Conservation (phyloP, 1,140 invertebrate genomes). For the Halesus radiatus region DNA sequence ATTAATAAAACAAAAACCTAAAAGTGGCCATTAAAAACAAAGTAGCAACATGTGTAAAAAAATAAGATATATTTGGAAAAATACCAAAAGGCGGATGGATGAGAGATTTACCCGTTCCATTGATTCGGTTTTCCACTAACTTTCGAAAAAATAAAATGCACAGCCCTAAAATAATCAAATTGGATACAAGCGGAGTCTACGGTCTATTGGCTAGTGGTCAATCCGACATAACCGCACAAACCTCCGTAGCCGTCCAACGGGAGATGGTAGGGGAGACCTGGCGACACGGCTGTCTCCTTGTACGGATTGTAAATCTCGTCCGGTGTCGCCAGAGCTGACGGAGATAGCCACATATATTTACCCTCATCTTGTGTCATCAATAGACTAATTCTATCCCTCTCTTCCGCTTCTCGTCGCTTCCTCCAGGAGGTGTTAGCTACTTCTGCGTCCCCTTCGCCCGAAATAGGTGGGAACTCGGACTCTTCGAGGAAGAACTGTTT, state of each 20-base stretch:
- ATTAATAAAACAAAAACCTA: not conserved
- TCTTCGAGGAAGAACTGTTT: slow-evolving; percentile 28
- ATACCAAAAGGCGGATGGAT: not conserved
- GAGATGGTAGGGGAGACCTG: slow-evolving; percentile 7
- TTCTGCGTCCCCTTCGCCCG: slow-evolving; percentile 1
- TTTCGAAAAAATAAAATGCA: slow-evolving; percentile 6
- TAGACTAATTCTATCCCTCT: slow-evolving; percentile 45
- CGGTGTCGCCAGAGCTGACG: slow-evolving; percentile 48
- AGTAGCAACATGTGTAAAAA: not conserved
- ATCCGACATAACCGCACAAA: slow-evolving; percentile 43
- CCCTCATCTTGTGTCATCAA: slow-evolving; percentile 64
- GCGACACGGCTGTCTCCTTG: slow-evolving; percentile 3
- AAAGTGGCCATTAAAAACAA: slow-evolving; percentile 6
- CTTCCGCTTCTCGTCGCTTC: slow-evolving; percentile 39
- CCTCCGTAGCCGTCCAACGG: slow-evolving; percentile 46
- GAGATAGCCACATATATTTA: slow-evolving; percentile 72
- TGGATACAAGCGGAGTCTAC: slow-evolving; percentile 2
- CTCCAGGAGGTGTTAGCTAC: slow-evolving; percentile 45
- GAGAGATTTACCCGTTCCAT: not conserved
- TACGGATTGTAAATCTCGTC: slow-evolving; percentile 46
- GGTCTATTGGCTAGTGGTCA: not conserved
- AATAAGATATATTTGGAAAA: not conserved
- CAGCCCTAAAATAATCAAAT: slow-evolving; percentile 5
- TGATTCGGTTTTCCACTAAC: not conserved
- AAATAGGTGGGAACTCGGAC: slow-evolving; percentile 41